Conservation (phyloP, 2,888 invertebrate species). For the Tridacna gigas region DNA sequence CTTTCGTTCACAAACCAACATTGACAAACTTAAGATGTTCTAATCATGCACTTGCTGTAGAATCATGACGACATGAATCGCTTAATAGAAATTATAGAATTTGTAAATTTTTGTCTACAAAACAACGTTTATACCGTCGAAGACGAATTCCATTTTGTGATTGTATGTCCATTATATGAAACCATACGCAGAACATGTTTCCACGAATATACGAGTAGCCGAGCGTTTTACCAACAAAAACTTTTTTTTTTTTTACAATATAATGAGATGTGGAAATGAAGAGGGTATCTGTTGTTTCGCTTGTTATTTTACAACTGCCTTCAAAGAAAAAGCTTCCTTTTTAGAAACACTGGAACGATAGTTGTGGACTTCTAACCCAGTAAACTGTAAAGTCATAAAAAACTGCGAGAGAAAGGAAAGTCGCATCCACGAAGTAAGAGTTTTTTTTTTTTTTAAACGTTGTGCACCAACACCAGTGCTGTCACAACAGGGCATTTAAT, state of each 20-base stretch:
- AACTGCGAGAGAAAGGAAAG: too few species aligned
- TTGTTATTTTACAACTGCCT: background rate
- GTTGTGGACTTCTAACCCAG: too few species aligned
- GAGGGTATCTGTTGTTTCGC: background rate
- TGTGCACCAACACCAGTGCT: too few species aligned
- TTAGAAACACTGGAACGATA: too few species aligned
- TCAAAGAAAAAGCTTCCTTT: background rate
- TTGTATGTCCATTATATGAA: background rate
- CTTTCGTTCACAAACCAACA: conserved; percentile 4
- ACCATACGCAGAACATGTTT: background rate
- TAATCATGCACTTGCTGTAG: conserved; percentile 30
- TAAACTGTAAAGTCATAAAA: too few species aligned
- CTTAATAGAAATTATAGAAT: conserved; percentile 21
- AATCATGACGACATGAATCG: conserved; percentile 29
- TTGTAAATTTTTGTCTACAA: background rate
- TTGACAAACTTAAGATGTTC: conserved; percentile 37
- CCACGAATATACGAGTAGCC: background rate
- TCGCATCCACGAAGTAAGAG: too few species aligned
- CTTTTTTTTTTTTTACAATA: background rate
- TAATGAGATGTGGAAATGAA: background rate
- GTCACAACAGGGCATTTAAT: too few species aligned
- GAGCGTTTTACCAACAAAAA: background rate
- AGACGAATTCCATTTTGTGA: background rate
- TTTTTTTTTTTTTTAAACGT: too few species aligned
- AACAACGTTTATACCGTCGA: background rate